Conservation (phyloP, 2,797 vertebrate species). For the Peromyscus aztecus region DNA sequence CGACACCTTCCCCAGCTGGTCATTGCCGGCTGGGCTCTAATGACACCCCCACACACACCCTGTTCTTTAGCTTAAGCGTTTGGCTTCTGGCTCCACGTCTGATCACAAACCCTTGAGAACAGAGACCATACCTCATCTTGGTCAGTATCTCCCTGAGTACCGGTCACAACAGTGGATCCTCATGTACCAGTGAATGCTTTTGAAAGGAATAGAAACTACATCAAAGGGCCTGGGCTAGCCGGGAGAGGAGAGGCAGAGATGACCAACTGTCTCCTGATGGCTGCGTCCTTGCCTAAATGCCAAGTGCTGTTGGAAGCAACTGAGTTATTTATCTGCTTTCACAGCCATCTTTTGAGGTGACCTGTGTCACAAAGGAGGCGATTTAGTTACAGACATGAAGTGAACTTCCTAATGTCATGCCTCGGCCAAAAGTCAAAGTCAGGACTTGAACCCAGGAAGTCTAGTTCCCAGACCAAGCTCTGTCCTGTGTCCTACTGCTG, state of each 20-base stretch:
- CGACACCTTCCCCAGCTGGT: background rate
- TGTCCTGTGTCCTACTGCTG: rapidly evolving
- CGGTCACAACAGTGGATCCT: background rate
- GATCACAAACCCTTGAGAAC: background rate
- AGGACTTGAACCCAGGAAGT: background rate
- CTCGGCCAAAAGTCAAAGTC: background rate
- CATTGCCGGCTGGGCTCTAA: background rate
- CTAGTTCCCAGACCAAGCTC: background rate
- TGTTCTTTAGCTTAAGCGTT: background rate
- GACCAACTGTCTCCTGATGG: too few species aligned
- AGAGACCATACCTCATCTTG: background rate
- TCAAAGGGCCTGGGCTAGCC: background rate
- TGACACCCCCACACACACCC: background rate
- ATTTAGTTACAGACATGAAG: background rate
- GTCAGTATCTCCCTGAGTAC: background rate
- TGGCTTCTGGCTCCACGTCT: background rate
- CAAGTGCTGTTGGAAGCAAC: background rate
- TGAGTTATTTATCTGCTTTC: background rate
- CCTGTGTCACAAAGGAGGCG: background rate
- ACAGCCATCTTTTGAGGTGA: background rate
- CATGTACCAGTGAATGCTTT: rapidly evolving
- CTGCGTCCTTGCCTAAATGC: background rate
- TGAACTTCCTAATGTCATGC: background rate
- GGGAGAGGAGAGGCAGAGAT: background rate
- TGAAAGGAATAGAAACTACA: background rate